These are phyloP conservation scores for Empidonax alnorum DNA, from an alignment of 2,113 vertebrate genomes.

Conservation along the genomic window DNA sequence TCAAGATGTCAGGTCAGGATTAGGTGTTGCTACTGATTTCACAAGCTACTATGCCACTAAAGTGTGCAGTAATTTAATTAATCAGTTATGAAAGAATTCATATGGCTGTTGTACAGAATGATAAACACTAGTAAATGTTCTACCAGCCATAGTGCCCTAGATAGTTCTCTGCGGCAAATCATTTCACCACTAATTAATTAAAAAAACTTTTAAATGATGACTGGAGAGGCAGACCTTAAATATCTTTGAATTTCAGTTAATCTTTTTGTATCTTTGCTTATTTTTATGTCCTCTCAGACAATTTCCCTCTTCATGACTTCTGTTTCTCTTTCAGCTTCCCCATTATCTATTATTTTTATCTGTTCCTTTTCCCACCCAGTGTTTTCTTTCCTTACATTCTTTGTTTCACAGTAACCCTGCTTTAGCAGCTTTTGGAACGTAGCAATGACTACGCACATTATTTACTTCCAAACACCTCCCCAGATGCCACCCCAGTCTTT, in stretches of 20 bases:
- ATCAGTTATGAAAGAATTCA: neutral
- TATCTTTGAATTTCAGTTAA: neutral
- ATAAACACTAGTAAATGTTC: neutral
- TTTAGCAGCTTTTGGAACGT: neutral
- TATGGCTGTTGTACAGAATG: neutral
- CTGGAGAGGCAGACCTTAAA: neutral
- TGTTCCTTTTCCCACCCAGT: neutral
- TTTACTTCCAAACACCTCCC: neutral
- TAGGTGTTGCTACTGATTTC: neutral
- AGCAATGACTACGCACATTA: neutral
- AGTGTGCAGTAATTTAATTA: neutral
- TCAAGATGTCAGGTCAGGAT: neutral
- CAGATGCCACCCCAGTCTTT: neutral
- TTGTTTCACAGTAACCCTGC: neutral
- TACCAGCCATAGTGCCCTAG: neutral
- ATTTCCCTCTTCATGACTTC: neutral
- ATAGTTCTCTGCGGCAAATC: accelerated
- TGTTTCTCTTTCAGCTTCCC: neutral
- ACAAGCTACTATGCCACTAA: neutral
- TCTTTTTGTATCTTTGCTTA: neutral
- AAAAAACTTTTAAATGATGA: neutral
- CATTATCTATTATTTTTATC: neutral
- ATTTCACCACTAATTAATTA: neutral
- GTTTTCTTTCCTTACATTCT: neutral
- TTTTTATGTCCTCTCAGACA: neutral